These are phyloP conservation scores for Disparrhopalites patrizii DNA, from an alignment of 2,888 invertebrate genomes.

Conservation along the genomic window DNA sequence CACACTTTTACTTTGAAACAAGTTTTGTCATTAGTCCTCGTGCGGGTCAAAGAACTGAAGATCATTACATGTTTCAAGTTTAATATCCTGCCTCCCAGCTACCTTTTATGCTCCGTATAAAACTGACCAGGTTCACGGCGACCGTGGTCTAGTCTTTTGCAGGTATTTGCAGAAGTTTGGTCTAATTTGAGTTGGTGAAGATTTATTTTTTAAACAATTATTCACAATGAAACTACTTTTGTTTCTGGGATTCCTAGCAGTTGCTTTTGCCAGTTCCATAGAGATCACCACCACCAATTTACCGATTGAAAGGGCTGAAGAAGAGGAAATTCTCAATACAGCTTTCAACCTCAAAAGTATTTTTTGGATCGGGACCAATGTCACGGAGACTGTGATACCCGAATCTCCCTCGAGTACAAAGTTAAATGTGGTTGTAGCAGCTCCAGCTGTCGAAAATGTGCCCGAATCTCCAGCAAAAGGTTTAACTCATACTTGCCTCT, in stretches of 20 bases:
- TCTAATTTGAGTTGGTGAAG: too few species aligned
- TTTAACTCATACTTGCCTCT: not conserved
- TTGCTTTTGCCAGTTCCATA: not conserved
- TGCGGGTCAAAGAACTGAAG: not conserved
- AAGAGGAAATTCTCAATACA: not conserved
- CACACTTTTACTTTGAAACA: not conserved
- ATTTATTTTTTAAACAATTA: too few species aligned
- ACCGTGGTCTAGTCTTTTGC: not conserved
- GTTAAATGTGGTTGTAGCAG: not conserved
- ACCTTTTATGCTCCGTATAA: not conserved
- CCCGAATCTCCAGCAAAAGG: not conserved
- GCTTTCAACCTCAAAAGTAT: slow-evolving; percentile 14
- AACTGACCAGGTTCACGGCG: not conserved
- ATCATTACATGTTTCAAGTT: not conserved
- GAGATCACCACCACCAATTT: not conserved
- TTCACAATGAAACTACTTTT: not conserved
- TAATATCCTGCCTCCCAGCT: too few species aligned
- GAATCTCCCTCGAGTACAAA: not conserved
- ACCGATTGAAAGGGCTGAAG: not conserved
- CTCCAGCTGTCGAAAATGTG: not conserved
- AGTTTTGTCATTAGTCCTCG: slow-evolving; percentile 5
- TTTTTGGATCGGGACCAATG: slow-evolving; percentile 14
- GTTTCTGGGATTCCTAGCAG: not conserved
- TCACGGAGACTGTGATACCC: not conserved
- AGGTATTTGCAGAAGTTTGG: too few species aligned